Conservation (phyloP, 2,888 invertebrate species). For the Trachelus iudaicus region DNA sequence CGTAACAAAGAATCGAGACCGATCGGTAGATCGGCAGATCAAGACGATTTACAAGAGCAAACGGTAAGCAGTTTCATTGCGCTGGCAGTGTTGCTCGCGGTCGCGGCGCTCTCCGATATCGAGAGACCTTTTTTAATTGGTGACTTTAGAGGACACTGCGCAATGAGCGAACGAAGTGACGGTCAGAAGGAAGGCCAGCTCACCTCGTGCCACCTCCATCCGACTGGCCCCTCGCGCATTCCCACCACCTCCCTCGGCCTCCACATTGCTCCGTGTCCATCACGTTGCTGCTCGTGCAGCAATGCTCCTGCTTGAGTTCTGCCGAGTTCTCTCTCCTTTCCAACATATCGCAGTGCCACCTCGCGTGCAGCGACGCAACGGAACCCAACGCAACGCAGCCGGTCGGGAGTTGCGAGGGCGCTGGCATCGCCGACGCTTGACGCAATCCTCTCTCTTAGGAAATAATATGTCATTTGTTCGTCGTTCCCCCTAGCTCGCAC, state of each 20-base stretch:
- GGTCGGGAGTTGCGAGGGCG: not conserved
- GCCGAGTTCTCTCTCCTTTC: not conserved
- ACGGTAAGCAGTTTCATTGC: not conserved
- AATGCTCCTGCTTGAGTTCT: not conserved
- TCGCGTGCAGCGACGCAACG: conserved; percentile 12
- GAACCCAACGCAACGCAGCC: not conserved
- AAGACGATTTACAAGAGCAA: not conserved
- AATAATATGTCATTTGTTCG: conserved; percentile 18
- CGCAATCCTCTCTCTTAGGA: conserved; percentile 24
- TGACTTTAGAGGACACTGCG: conserved; percentile 33
- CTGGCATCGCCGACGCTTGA: conserved; percentile 17
- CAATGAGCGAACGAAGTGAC: conserved; percentile 23
- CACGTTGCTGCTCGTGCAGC: not conserved
- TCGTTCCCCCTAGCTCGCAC: not conserved
- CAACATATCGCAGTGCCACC: not conserved
- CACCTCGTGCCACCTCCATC: conserved; percentile 1
- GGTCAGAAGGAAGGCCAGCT: conserved; percentile 28
- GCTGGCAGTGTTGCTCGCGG: conserved; percentile 1
- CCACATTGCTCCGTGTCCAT: not conserved
- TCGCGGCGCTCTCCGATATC: conserved; percentile 23
- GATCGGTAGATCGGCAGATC: not conserved
- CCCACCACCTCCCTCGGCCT: not conserved
- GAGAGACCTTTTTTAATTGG: conserved; percentile 17
- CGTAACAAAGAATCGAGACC: not conserved
- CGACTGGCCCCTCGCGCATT: not conserved